These are phyloP conservation scores for Sorex araneus DNA, from an alignment of 2,113 vertebrate genomes.

Conservation along the genomic window DNA sequence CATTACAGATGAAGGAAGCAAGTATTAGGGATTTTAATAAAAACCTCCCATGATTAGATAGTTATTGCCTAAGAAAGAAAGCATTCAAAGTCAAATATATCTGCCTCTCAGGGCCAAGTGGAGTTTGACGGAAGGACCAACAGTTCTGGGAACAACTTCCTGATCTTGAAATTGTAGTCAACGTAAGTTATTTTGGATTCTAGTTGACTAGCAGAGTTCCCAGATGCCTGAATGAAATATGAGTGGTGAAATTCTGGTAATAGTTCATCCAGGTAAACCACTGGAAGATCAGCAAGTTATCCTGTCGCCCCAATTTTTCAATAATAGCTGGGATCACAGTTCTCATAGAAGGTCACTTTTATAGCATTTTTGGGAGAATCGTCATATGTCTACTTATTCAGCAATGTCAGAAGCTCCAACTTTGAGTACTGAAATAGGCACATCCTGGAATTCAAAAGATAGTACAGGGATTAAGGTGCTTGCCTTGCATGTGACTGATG, in stretches of 20 bases:
- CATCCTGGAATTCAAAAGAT: no score
- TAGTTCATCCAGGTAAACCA: not conserved
- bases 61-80: not conserved
- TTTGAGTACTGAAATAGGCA: not conserved
- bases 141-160: not conserved
- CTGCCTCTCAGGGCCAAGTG: not conserved
- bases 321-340: not conserved
- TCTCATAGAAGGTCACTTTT: not conserved
- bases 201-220: not conserved
- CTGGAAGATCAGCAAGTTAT: no score
- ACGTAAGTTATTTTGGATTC: not conserved
- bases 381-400: not conserved
- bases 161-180: not conserved
- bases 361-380: not conserved
- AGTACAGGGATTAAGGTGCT: no score
- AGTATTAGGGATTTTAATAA: not conserved
- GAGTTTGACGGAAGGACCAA: not conserved
- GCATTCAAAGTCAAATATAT: not conserved
- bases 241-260: not conserved
- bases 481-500: no score
- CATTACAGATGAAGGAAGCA: conserved; percentile 30
- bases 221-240: not conserved
- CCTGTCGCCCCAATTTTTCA: not conserved
- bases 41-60: not conserved
- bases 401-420: not conserved